Evolutionary conservation across 2,888 invertebrate species (phyloP), one percentile per base, ranked within the genome.

Genomic region (Hydropsyche betteni): DNA sequence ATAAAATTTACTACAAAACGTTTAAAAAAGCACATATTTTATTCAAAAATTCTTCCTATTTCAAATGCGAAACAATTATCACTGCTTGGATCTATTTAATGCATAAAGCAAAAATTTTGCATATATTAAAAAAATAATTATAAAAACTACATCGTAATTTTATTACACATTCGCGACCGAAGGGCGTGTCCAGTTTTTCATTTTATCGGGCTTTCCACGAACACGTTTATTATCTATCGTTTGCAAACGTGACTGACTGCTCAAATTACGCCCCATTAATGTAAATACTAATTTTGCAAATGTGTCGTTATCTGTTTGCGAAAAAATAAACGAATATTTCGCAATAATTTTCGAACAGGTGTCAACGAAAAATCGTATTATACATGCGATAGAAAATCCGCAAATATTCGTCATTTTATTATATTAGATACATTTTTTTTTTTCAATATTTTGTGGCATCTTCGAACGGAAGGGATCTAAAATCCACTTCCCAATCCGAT

Each of bases 261-360:
- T 64, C 36, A n/a, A 64, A 64, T 64, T 36, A 36, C 12, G 64
- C 16, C 55, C 33, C 61, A 33, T 61, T 61, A 24, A 44, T 44
- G 33, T 33, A 61, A 61, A 61, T 61, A 33, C 34, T 36, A 64
- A 64, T 64, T 64, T 64, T 36, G 34, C 34, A 64, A 64, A 64
- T 36, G 64, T 10, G 64, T 64, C 36, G 64, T 64, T 64, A 64
- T 64, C 12, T 36, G 64, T 34, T 36, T 8, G 36, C n/a, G 36
- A 34, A 64, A n/a, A 64, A 10, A 36, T n/a, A 36, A 34, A 8
- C 64, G 12, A 2, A 2, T 33, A 34, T 64, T 64, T 24, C 14
- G 16, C 16, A 16, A 14, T 14, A 14, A 53, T 24, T 61, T 61
- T 24, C 33, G 16, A 61, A 2, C 24, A 61, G 33, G 24, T 61